phyloP scores from a whole-genome alignment of 2,113 vertebrate species.

The Semnornis frantzii region DNA sequence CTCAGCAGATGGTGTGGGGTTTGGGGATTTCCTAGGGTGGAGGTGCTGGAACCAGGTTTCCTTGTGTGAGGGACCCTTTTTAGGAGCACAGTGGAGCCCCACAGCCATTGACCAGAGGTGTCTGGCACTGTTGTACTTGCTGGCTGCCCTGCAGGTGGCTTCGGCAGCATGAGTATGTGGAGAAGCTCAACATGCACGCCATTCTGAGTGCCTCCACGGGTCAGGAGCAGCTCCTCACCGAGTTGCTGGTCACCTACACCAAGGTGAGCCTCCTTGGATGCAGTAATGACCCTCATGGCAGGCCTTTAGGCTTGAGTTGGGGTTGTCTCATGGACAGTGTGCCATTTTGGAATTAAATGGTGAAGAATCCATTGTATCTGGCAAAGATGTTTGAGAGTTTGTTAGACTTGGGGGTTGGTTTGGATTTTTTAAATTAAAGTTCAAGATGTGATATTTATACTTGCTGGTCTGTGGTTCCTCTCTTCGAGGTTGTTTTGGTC shows the following conservation, averaged over 20 bases:
- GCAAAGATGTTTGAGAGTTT: neutral
- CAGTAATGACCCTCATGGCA: accelerated
- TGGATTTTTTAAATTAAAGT: slow-evolving; percentile 2
- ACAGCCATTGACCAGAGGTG: accelerated
- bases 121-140: neutral
- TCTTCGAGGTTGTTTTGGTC: neutral
- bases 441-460: neutral
- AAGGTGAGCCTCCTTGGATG: slow-evolving; percentile 80
- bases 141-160: slow-evolving; percentile 83
- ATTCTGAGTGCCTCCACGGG: slow-evolving; percentile 83
- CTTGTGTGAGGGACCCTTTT: neutral
- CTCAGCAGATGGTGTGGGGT: accelerated
- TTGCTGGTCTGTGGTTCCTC: neutral
- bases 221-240: slow-evolving; percentile 88
- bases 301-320: neutral
- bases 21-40: neutral
- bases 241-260: slow-evolving; percentile 83
- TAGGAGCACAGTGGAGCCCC: accelerated
- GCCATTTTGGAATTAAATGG: neutral
- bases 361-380: neutral
- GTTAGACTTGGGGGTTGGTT: neutral
- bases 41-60: neutral
- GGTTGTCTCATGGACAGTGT: neutral
- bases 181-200: slow-evolving; percentile 95
- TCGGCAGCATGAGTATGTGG: slow-evolving; percentile 87